Conservation (phyloP, 2,113 vertebrate genomes). For the Solea senegalensis region DNA sequence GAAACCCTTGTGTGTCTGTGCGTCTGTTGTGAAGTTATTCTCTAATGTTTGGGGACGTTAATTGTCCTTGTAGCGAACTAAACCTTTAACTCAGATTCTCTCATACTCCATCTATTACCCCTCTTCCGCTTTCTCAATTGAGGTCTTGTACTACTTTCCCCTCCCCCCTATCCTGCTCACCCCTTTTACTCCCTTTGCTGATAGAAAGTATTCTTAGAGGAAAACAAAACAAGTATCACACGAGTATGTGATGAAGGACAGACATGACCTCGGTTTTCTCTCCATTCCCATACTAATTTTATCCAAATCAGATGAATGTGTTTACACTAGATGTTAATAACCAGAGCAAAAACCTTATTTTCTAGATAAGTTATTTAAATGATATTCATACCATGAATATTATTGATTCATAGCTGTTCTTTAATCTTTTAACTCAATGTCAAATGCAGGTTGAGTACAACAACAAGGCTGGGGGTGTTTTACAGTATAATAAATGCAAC, state of each 20-base stretch:
- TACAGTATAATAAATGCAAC: slow-evolving; percentile 16
- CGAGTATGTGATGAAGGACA: slow-evolving; percentile 61
- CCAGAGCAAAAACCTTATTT: not conserved
- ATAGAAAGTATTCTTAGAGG: slow-evolving; percentile 48
- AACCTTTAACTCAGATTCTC: slow-evolving; percentile 6
- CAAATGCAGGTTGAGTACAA: slow-evolving; percentile 2
- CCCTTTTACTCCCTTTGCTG: slow-evolving; percentile 10
- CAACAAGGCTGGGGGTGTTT: slow-evolving; percentile 3
- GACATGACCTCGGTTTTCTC: slow-evolving; percentile 56
- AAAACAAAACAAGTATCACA: slow-evolving; percentile 46
- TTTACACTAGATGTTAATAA: not conserved
- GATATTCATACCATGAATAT: not conserved
- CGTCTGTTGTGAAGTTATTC: not conserved
- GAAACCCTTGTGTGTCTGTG: not conserved
- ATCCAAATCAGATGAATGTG: slow-evolving; percentile 21
- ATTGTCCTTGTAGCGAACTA: not conserved
- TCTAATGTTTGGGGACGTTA: not conserved
- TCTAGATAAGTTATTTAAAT: not conserved
- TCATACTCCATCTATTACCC: slow-evolving; percentile 1
- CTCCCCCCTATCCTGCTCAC: slow-evolving; percentile 1
- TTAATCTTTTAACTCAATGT: not conserved
- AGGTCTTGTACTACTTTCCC: slow-evolving; percentile 18
- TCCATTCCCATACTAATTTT: slow-evolving; percentile 19
- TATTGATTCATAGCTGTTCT: slow-evolving; percentile 12
- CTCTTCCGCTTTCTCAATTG: slow-evolving; percentile 21